Evolutionary conservation across 2,797 vertebrate genomes (phyloP).

Genomic region (Agapornis canus): DNA sequence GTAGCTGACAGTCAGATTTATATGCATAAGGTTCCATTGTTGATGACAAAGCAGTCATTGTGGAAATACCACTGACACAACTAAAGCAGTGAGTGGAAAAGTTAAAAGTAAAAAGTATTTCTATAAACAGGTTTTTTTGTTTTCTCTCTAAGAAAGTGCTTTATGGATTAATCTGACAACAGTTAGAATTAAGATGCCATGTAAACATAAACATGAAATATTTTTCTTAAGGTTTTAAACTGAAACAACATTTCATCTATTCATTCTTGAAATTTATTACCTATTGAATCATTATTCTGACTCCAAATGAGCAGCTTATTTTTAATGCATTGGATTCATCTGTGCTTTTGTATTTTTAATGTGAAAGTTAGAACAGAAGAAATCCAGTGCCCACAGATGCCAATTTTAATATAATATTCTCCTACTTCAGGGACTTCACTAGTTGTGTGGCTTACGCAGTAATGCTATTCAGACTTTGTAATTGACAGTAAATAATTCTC

Average conservation of each 20-base stretch:
- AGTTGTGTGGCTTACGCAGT: neutral
- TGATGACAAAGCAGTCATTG: neutral
- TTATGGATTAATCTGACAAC: neutral
- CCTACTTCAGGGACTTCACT: slow-evolving; percentile 21
- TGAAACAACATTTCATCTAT: neutral
- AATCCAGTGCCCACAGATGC: neutral
- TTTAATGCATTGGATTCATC: slow-evolving; percentile 61
- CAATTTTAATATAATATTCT: slow-evolving; percentile 42
- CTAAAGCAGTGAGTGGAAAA: neutral
- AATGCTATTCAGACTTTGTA: neutral
- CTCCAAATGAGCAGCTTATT: slow-evolving; percentile 55
- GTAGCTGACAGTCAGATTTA: neutral
- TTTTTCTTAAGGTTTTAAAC: neutral
- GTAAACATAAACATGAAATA: slow-evolving; percentile 4
- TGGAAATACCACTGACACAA: neutral
- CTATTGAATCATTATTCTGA: neutral
- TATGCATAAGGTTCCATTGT: neutral
- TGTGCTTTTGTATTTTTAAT: slow-evolving; percentile 67
- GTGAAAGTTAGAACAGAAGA: slow-evolving; percentile 18
- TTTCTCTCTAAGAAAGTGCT: neutral
- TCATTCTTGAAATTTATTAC: slow-evolving; percentile 34
- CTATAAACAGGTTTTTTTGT: neutral
- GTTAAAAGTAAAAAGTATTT: neutral
- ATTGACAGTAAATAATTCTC: slow-evolving; percentile 5
- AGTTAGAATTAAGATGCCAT: neutral